Evolutionary conservation across 1,140 invertebrate species (phyloP), one percentile per base, ranked within the genome.

Genomic region (Orius insidiosus): DNA sequence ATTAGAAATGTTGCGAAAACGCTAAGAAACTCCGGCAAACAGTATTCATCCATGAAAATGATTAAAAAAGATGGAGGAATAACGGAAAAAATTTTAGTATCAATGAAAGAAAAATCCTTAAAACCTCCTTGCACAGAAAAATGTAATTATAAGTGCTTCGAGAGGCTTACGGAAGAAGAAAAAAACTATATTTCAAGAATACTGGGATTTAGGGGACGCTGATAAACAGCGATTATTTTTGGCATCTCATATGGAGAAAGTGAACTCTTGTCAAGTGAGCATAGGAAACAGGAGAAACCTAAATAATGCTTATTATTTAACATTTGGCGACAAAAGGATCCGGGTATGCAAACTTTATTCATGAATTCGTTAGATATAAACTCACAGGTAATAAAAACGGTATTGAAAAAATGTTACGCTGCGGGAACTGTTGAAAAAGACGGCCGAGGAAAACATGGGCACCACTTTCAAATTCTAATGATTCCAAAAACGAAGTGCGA

Each of bases 401-500:
- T 14, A 4, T 32, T 5, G 33, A 33, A 32, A 15, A 49, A 49
- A 45, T 16, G 14, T 11, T 11, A 13, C 11, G 40, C 16, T 13
- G 47, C n/a, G n/a, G n/a, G 47, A 37, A 35, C 45, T 39, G 19
- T 45, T 35, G 10, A 48, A 46, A 40, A 24, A 35, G 35, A 52
- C 44, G 13, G 18, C 43, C 30, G 37, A 38, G 39, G 45, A 30
- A 52, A 50, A 50, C 44, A 49, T 35, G 30, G 32, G 10, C 49
- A 46, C n/a, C 40, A 48, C 30, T 40, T 32, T 38, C 35, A 40
- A 41, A 40, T 30, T 13, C 18, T 35, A 46, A 53, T 9, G 15
- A 9, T 19, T 47, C 48, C 33, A 53, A 48, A 45, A 18, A 42
- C n/a, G 30, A 19, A 7, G 34, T 51, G 16, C 34, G 49, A 24